These are phyloP conservation scores for Sarcophilus harrisii DNA, from an alignment of 2,797 vertebrate genomes.

Conservation along the genomic window DNA sequence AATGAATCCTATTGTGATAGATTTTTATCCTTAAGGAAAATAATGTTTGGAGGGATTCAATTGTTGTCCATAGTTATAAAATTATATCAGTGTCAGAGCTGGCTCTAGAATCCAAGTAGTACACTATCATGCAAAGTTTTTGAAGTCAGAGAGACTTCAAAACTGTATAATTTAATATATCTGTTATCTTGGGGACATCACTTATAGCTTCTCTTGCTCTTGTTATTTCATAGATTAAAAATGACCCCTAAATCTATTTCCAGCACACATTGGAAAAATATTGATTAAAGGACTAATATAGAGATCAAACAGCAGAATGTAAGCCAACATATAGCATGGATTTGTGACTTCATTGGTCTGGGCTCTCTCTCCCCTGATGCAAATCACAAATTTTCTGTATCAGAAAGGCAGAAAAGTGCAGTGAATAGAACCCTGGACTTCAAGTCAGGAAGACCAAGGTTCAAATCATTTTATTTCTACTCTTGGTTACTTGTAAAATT, in stretches of 20 bases:
- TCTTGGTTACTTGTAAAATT: background rate
- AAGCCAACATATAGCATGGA: background rate
- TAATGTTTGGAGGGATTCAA: background rate
- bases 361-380: background rate
- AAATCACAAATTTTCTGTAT: background rate
- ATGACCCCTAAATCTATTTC: background rate
- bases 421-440: background rate
- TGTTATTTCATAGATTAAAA: background rate
- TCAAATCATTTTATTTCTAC: background rate
- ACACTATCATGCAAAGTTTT: background rate
- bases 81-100: background rate
- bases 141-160: background rate
- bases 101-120: background rate
- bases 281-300: background rate
- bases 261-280: background rate
- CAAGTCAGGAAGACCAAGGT: background rate
- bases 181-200: background rate
- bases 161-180: background rate
- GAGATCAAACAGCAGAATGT: background rate
- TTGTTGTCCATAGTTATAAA: background rate
- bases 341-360: background rate
- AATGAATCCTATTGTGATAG: background rate
- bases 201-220: background rate
- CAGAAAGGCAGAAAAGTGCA: background rate
- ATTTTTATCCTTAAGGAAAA: background rate